phyloP scores from a whole-genome alignment of 2,113 vertebrate species.

The Zosterops hypoxanthus region DNA sequence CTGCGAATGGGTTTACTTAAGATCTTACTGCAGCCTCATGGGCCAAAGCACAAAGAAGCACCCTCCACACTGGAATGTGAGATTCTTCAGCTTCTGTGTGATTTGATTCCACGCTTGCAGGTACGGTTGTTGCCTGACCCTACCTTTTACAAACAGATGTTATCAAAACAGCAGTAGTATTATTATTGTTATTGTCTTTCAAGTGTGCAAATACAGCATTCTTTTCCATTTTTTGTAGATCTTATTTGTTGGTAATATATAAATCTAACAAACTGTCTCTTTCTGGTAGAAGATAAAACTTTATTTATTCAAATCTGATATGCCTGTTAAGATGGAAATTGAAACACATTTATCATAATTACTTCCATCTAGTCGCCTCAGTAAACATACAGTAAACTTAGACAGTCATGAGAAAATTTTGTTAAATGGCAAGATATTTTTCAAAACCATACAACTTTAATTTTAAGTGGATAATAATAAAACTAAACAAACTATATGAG shows the following conservation, averaged over 20 bases:
- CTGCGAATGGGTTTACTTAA: constrained; percentile 86
- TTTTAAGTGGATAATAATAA: background rate
- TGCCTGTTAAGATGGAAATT: background rate
- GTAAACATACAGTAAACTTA: background rate
- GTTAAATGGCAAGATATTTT: background rate
- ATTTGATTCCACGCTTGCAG: constrained; percentile 86
- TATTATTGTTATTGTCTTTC: background rate
- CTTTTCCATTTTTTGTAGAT: background rate
- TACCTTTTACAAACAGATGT: background rate
- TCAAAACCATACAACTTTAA: background rate
- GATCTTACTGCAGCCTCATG: constrained; percentile 75
- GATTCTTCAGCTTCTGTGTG: constrained; percentile 81
- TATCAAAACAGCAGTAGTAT: background rate
- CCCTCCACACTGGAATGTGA: constrained; percentile 52
- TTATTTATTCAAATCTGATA: background rate
- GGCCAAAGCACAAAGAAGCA: background rate
- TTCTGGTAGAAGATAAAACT: background rate
- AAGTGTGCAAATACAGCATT: background rate
- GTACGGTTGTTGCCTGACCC: constrained; percentile 57
- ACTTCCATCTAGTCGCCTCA: background rate
- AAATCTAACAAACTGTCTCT: background rate
- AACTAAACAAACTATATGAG: background rate
- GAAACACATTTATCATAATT: background rate
- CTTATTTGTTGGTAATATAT: background rate
- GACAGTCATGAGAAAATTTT: background rate